These are phyloP conservation scores for Cardiocondyla obscurior DNA, from an alignment of 1,140 invertebrate genomes.

Conservation along the genomic window DNA sequence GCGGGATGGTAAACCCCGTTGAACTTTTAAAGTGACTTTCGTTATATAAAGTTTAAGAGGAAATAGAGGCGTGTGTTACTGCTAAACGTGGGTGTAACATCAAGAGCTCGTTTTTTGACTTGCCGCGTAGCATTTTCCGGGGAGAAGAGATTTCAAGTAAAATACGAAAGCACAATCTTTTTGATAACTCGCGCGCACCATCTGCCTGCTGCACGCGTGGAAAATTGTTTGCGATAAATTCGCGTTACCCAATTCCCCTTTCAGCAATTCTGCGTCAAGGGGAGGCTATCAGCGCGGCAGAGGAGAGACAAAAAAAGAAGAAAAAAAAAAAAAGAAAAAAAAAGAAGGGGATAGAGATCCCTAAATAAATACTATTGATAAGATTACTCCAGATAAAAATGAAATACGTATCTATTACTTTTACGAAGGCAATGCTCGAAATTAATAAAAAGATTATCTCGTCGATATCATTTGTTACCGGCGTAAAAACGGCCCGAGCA, in stretches of 20 bases:
- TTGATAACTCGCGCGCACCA: constrained; percentile 2
- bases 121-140: not conserved
- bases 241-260: not conserved
- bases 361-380: constrained; percentile 12
- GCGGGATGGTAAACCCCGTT: constrained; percentile 19
- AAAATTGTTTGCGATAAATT: constrained; percentile 12
- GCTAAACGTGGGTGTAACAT: constrained; percentile 20
- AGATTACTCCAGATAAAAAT: not conserved
- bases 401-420: not conserved
- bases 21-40: constrained; percentile 31
- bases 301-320: too few species aligned
- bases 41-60: constrained; percentile 44
- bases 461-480: not conserved
- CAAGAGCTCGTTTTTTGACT: constrained; percentile 6
- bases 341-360: not conserved
- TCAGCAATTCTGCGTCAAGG: not conserved
- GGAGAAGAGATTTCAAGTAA: not conserved
- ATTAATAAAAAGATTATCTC: not conserved
- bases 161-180: constrained; percentile 10
- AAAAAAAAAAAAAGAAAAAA: not conserved
- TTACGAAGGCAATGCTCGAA: not conserved
- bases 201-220: not conserved
- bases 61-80: constrained; percentile 8
- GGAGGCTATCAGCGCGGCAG: not conserved
- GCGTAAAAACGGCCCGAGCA: too few species aligned